phyloP scores from a whole-genome alignment of 2,888 invertebrate species.

The Eristalis intricaria region DNA sequence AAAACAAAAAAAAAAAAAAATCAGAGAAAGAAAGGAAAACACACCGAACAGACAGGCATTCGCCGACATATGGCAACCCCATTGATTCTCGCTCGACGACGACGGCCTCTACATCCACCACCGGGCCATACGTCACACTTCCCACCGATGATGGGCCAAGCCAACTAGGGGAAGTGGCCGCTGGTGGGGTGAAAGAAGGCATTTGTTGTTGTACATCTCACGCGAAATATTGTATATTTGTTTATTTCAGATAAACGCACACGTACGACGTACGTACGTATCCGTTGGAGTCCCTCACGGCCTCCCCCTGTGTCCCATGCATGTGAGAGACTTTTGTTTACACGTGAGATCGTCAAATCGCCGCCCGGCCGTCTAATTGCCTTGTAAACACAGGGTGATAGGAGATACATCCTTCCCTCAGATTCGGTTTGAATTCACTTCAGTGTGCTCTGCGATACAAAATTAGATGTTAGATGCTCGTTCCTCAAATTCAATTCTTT shows the following conservation, averaged over 20 bases:
- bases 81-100: constrained; percentile 7
- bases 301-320: not conserved
- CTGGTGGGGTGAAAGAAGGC: constrained; percentile 19
- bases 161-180: not conserved
- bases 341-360: constrained; percentile 6
- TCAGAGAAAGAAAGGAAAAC: constrained; percentile 2
- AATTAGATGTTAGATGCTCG: not conserved
- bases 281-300: not conserved
- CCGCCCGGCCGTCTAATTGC: constrained; percentile 5
- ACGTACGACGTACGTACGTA: not conserved
- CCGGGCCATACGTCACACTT: constrained; percentile 40
- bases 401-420: constrained; percentile 17
- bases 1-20: not conserved
- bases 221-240: constrained; percentile 1
- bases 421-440: not conserved
- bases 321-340: not conserved
- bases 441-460: not conserved
- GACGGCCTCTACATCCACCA: constrained; percentile 15
- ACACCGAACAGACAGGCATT: constrained; percentile 15
- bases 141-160: constrained; percentile 11
- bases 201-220: constrained; percentile 12
- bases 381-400: constrained; percentile 34
- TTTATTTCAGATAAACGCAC: not conserved
- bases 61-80: constrained; percentile 68
- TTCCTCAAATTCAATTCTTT: not conserved